Conservation (phyloP, 2,797 vertebrate genomes). For the Glossophaga mutica region DNA sequence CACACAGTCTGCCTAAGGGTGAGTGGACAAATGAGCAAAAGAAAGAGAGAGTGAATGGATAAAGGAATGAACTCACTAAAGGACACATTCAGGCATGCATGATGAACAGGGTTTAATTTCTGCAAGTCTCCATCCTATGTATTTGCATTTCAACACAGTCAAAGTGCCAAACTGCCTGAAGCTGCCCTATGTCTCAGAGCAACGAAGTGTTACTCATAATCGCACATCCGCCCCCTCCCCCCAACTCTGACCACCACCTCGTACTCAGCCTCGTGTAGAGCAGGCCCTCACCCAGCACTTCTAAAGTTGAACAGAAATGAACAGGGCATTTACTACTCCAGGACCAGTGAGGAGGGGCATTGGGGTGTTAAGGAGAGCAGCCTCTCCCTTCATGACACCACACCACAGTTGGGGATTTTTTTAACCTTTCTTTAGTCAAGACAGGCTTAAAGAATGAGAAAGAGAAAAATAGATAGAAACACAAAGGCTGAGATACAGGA, state of each 20-base stretch:
- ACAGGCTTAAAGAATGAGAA: background rate
- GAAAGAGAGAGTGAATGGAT: background rate
- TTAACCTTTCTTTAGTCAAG: background rate
- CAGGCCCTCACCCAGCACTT: background rate
- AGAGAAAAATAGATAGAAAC: background rate
- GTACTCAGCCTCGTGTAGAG: background rate
- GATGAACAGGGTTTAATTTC: background rate
- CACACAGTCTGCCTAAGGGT: background rate
- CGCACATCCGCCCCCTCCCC: background rate
- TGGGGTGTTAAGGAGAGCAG: background rate
- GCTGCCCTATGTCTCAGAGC: background rate
- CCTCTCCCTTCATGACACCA: background rate
- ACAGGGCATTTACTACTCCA: background rate
- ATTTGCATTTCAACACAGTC: slow-evolving; percentile 18
- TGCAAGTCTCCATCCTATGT: background rate
- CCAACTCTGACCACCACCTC: background rate
- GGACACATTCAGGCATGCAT: background rate
- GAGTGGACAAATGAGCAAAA: background rate
- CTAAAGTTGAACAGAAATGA: background rate
- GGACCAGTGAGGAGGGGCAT: background rate
- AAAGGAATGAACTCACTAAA: background rate
- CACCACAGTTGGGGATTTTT: background rate
- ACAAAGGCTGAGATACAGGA: background rate
- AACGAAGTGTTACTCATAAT: background rate
- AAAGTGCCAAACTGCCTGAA: background rate